A percentile compares a stretch with the other conserved stretches of the same genome.
Conservation (phyloP, 2,888 invertebrate species). For the Branchinecta sandiegonensis region DNA sequence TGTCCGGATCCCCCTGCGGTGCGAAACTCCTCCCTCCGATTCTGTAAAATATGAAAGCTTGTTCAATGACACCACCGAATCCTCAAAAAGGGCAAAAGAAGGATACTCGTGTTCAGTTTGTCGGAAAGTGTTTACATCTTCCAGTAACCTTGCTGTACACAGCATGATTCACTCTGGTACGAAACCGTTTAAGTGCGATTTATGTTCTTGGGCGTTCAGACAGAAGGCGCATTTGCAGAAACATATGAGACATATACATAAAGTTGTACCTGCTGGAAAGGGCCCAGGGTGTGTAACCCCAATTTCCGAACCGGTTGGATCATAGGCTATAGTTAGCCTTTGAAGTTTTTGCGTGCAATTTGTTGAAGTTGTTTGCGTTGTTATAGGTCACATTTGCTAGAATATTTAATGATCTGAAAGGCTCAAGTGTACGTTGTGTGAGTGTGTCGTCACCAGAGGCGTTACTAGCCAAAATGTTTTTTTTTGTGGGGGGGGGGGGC, state of each 20-base stretch:
- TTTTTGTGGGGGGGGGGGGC: too few species aligned
- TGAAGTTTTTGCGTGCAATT: too few species aligned
- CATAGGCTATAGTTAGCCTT: too few species aligned
- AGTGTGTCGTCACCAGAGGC: too few species aligned
- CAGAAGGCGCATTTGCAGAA: constrained; percentile 24
- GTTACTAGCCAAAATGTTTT: too few species aligned
- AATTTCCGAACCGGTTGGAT: too few species aligned
- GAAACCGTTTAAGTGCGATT: constrained; percentile 24
- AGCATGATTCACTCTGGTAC: constrained; percentile 24
- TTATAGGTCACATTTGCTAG: too few species aligned
- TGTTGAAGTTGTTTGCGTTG: too few species aligned
- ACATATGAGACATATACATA: constrained; percentile 24
- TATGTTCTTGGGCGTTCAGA: constrained; percentile 24
- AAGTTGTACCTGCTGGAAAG: constrained; percentile 15
- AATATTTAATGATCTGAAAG: too few species aligned
- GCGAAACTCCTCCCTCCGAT: constrained; percentile 4
- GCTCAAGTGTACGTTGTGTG: too few species aligned
- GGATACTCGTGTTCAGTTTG: constrained; percentile 23
- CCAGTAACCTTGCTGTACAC: constrained; percentile 23
- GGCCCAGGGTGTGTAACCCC: background rate
- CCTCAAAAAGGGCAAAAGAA: constrained; percentile 18
- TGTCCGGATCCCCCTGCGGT: constrained; percentile 8
- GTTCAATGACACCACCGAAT: background rate
- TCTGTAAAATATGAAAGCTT: constrained; percentile 15
- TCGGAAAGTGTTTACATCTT: constrained; percentile 23